Evolutionary conservation across 2,113 vertebrate species (phyloP).

Genomic region (Oenanthe oenanthe): DNA sequence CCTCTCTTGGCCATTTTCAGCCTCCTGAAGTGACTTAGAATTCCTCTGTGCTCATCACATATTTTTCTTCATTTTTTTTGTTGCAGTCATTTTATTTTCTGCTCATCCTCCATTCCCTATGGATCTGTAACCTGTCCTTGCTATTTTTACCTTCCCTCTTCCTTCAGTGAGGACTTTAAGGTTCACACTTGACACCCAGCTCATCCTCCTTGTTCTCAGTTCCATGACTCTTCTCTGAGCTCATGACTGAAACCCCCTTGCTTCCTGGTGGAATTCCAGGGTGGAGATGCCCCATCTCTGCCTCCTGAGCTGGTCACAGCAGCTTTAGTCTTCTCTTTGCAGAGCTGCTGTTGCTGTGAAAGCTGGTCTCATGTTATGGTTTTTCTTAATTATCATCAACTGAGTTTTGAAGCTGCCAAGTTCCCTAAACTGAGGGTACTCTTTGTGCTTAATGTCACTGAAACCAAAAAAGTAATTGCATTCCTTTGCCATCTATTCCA

Average conservation of each 20-base stretch:
- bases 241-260: background rate
- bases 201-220: background rate
- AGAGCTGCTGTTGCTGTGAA: background rate
- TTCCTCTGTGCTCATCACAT: background rate
- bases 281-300: background rate
- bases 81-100: background rate
- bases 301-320: background rate
- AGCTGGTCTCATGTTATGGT: background rate
- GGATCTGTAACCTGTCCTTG: background rate
- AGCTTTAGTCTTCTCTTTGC: background rate
- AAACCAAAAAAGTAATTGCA: constrained; percentile 13
- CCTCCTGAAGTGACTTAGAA: background rate
- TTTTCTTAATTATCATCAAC: background rate
- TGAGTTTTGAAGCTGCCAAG: background rate
- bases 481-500: constrained; percentile 8
- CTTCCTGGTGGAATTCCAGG: background rate
- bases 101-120: background rate
- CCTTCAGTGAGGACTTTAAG: background rate
- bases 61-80: background rate
- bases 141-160: background rate
- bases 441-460: background rate
- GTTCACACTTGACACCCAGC: background rate
- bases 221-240: background rate
- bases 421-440: background rate
- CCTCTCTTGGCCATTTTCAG: background rate